Conservation (phyloP, 2,797 vertebrate genomes). For the Apodemus agrarius region DNA sequence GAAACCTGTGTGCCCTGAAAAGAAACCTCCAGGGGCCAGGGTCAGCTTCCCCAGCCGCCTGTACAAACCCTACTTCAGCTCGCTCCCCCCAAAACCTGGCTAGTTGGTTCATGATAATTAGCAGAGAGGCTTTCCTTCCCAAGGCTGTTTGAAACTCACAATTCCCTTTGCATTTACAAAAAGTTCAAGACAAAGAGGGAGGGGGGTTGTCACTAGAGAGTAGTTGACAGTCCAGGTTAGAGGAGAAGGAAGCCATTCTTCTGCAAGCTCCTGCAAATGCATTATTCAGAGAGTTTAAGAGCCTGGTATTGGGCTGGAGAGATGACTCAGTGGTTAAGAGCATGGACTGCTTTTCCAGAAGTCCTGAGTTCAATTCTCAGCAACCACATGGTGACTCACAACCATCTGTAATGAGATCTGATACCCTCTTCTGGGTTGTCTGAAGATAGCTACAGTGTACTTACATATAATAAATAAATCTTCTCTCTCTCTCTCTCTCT, state of each 20-base stretch:
- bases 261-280: neutral
- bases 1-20: neutral
- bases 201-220: neutral
- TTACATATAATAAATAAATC: too few species aligned
- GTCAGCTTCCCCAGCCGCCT: conserved; percentile 33
- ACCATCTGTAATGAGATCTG: too few species aligned
- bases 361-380: too few species aligned
- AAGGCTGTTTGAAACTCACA: conserved; percentile 2
- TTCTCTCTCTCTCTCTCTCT: too few species aligned
- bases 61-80: conserved; percentile 60
- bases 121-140: conserved; percentile 20
- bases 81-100: neutral
- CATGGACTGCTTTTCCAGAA: too few species aligned
- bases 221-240: neutral
- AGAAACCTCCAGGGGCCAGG: neutral
- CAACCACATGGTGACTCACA: too few species aligned
- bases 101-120: conserved; percentile 45
- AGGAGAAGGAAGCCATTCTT: neutral
- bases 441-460: too few species aligned
- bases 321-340: too few species aligned
- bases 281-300: rapidly evolving
- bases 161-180: conserved; percentile 48
- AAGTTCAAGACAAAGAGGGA: neutral
- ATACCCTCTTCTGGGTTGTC: too few species aligned
- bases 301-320: neutral